Evolutionary conservation across 2,113 vertebrate species (phyloP), one percentile per base, ranked within the genome.

Genomic region (Barnardius zonarius): DNA sequence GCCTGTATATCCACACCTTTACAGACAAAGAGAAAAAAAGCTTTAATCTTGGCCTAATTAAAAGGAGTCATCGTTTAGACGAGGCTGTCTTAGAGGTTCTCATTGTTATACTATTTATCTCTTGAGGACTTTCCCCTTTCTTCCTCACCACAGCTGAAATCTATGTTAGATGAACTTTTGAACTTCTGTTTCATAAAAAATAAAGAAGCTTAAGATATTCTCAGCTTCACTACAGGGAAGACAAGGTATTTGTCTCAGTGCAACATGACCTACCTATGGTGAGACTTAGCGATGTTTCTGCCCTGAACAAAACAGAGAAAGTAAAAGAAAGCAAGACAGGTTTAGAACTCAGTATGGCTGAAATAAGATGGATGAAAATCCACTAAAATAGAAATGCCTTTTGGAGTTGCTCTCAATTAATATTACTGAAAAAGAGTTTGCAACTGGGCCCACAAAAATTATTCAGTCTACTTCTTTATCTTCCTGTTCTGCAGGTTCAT

Each of bases 151-250:
- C 25, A 3, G 77, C 31, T 90, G 72, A 92, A 96, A 63, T 88
- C 64, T 83, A 44, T 76, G 72, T 67, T 77, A 90, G 84, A 62
- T 91, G 94, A 95, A 86, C 91, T 73, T 84, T 27, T 84, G 85
- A 93, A 94, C 91, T 91, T 49, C 30, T 61, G 79, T 84, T 91
- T 97, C 93, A 94, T 95, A 75, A 96, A 97, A 97, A 86, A 95
- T 89, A 93, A 86, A 97, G 87, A 76, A 90, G 69, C 74, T 74
- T 77, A 84, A 96, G 86, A 77, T 92, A 95, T 85, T 95, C 88
- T 91, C 75, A 74, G 87, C 73, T 93, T 74, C 84, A 77, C 74
- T 83, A 51, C 90, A 61, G 75, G 86, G 87, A 96, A 83, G 75
- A 82, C 49, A 91, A 94, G 94, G 16, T 85, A 84, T 55, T 94